A percentile compares a stretch with the other conserved stretches of the same genome.
These are phyloP conservation scores for Lasioglossum lativentre DNA, from an alignment of 2,888 invertebrate genomes.

Conservation along the genomic window DNA sequence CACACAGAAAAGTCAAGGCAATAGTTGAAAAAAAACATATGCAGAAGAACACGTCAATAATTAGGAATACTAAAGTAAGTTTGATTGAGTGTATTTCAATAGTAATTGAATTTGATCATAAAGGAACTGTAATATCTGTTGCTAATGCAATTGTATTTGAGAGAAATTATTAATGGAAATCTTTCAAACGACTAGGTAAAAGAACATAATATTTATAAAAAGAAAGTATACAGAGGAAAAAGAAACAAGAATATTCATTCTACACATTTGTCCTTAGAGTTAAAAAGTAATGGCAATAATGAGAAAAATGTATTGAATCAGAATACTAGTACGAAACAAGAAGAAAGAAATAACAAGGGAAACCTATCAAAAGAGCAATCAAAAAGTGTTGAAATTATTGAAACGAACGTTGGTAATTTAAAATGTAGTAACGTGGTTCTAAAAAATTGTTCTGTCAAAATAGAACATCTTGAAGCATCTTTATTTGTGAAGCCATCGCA, in stretches of 20 bases:
- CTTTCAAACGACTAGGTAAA: slow-evolving; percentile 36
- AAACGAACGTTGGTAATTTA: not conserved
- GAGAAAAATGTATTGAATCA: not conserved
- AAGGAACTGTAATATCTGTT: not conserved
- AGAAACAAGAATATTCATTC: slow-evolving; percentile 5
- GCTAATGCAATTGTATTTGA: not conserved
- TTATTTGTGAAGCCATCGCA: not conserved
- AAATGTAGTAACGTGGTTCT: not conserved
- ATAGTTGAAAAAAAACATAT: not conserved
- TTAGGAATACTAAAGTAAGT: slow-evolving; percentile 10
- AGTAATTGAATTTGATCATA: not conserved
- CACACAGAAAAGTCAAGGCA: not conserved
- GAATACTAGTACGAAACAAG: not conserved
- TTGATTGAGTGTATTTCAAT: not conserved
- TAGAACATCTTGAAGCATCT: slow-evolving; percentile 22
- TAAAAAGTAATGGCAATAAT: not conserved
- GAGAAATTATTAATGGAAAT: slow-evolving; percentile 16
- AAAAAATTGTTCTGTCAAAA: slow-evolving; percentile 23
- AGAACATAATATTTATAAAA: not conserved
- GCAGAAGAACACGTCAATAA: not conserved
- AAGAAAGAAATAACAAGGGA: not conserved
- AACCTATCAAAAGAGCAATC: not conserved
- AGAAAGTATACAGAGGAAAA: not conserved
- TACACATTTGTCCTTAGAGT: not conserved
- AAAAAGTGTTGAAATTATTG: not conserved